These are phyloP conservation scores for Stenodema calcarata DNA, from an alignment of 2,888 invertebrate species.

Conservation along the genomic window DNA sequence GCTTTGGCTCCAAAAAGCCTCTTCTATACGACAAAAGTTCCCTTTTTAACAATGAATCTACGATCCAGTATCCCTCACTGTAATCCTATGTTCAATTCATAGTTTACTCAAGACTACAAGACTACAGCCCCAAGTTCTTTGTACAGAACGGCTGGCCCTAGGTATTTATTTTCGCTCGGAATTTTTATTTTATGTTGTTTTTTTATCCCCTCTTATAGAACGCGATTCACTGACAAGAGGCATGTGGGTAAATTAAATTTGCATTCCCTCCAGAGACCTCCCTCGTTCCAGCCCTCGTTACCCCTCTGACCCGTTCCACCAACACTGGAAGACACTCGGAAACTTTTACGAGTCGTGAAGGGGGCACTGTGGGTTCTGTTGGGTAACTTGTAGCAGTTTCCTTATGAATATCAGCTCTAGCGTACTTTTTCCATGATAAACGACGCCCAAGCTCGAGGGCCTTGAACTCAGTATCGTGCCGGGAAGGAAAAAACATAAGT, in stretches of 20 bases:
- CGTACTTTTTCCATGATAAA: slow-evolving; percentile 10
- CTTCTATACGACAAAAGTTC: too few relatives aligned
- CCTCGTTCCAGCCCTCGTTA: not conserved
- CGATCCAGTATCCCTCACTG: too few relatives aligned
- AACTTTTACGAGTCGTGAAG: not conserved
- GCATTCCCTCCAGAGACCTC: slow-evolving; percentile 14
- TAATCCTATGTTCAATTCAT: too few relatives aligned
- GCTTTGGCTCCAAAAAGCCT: too few relatives aligned
- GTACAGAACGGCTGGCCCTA: too few relatives aligned
- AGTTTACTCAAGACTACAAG: too few relatives aligned
- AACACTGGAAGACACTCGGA: not conserved
- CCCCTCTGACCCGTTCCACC: not conserved
- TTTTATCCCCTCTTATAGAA: not conserved
- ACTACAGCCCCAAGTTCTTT: too few relatives aligned
- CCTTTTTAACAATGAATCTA: too few relatives aligned
- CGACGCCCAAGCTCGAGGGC: slow-evolving; percentile 5
- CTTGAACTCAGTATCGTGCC: slow-evolving; percentile 2
- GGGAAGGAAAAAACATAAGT: not conserved
- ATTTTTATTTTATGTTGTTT: too few relatives aligned
- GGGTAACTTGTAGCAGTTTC: not conserved
- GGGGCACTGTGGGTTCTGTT: not conserved
- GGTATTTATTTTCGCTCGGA: not conserved
- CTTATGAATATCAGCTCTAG: slow-evolving; percentile 33
- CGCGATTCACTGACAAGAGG: slow-evolving; percentile 13
- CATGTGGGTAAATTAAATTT: slow-evolving; percentile 45